phyloP scores from a whole-genome alignment of 1,140 invertebrate species.

The Phortica variegata region DNA sequence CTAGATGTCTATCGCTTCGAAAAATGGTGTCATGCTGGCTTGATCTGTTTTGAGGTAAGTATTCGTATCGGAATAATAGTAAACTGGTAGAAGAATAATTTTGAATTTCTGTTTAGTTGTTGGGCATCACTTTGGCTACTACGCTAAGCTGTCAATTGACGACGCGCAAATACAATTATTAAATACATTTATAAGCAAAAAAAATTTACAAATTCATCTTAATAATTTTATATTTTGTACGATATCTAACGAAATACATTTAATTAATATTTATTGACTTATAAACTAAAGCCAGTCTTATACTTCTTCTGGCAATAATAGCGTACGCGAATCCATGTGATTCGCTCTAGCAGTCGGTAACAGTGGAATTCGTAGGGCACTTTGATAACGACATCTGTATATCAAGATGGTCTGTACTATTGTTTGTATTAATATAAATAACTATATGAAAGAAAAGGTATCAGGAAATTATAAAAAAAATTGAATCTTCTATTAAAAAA shows the following conservation, averaged over 20 bases:
- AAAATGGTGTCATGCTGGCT: conserved; percentile 31
- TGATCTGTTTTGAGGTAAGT: conserved; percentile 44
- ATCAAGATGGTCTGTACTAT: conserved; percentile 30
- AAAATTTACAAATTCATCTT: too few species aligned
- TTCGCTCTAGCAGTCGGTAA: too few species aligned
- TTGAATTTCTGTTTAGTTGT: conserved; percentile 19
- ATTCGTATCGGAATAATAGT: background rate
- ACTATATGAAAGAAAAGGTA: conserved; percentile 14
- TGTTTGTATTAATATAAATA: conserved; percentile 38
- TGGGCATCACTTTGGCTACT: conserved; percentile 41
- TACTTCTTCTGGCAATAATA: too few species aligned
- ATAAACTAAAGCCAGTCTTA: too few species aligned
- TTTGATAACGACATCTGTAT: too few species aligned
- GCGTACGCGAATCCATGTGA: too few species aligned
- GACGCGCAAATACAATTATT: conserved; percentile 40
- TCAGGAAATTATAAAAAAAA: background rate
- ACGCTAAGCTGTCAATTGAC: conserved; percentile 44
- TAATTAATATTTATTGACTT: too few species aligned
- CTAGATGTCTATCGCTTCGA: conserved; percentile 37
- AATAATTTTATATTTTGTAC: too few species aligned
- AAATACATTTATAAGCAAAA: too few species aligned
- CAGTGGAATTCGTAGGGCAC: too few species aligned
- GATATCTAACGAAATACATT: too few species aligned
- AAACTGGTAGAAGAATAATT: background rate
- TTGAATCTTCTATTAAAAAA: background rate